These are phyloP conservation scores for Apodemus sylvaticus DNA, from an alignment of 2,113 vertebrate species.

Conservation along the genomic window DNA sequence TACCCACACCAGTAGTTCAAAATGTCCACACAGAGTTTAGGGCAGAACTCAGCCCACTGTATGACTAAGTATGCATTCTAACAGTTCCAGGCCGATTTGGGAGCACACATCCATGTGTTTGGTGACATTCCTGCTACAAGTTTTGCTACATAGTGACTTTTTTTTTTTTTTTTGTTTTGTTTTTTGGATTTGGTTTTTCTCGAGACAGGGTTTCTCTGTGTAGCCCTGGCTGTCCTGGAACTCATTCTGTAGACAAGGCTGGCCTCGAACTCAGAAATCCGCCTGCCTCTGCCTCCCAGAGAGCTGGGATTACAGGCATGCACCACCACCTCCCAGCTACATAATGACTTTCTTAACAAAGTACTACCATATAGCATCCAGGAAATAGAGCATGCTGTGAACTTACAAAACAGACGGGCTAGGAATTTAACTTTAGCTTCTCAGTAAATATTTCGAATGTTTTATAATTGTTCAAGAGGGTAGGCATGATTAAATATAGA, in stretches of 20 bases:
- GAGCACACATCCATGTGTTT: neutral
- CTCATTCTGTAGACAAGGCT: too few relatives aligned
- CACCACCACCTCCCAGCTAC: neutral
- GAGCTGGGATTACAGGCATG: too few relatives aligned
- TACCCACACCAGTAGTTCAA: neutral
- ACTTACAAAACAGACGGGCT: neutral
- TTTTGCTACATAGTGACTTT: neutral
- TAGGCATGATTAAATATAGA: neutral
- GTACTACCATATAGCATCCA: neutral
- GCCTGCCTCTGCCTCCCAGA: too few relatives aligned
- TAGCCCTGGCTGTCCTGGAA: too few relatives aligned
- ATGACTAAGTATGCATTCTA: neutral
- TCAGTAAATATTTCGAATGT: neutral
- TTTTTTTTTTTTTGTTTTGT: too few relatives aligned
- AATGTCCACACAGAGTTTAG: neutral
- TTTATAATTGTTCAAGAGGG: neutral
- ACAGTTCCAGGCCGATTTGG: too few relatives aligned
- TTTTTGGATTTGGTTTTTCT: too few relatives aligned
- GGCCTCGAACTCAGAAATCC: too few relatives aligned
- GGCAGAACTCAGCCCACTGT: neutral
- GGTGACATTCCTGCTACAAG: conserved; percentile 3
- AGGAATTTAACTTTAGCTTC: conserved; percentile 37
- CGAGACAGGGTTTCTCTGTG: too few relatives aligned
- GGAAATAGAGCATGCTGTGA: neutral
- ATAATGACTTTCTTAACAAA: conserved; percentile 9